These are phyloP conservation scores for Climacteris rufus DNA, from an alignment of 2,113 vertebrate species.

Conservation along the genomic window DNA sequence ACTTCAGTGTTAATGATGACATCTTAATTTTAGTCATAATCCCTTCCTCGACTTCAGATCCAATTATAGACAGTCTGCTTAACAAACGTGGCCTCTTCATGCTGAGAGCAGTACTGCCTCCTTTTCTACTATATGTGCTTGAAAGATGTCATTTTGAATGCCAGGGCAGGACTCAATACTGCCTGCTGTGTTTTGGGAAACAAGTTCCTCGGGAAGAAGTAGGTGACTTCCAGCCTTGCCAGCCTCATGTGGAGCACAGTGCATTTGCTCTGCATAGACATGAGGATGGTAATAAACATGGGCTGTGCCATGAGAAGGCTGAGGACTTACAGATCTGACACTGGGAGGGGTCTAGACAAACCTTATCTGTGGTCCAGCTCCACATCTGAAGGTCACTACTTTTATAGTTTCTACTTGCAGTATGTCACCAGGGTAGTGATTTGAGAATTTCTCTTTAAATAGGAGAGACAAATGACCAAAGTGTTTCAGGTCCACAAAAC, in stretches of 20 bases:
- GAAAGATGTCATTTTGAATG: neutral
- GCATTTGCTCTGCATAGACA: neutral
- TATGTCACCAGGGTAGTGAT: neutral
- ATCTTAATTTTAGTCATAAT: neutral
- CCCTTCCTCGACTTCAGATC: neutral
- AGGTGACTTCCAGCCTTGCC: neutral
- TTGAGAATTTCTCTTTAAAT: neutral
- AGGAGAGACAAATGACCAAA: neutral
- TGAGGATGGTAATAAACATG: neutral
- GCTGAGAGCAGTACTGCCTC: neutral
- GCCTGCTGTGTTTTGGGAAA: neutral
- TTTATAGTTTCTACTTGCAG: neutral
- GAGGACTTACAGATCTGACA: neutral
- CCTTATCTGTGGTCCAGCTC: neutral
- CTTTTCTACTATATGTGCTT: neutral
- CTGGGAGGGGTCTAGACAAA: neutral
- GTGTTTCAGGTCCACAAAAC: neutral
- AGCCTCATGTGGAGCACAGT: accelerated
- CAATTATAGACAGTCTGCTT: neutral
- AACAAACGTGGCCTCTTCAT: neutral
- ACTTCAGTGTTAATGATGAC: neutral
- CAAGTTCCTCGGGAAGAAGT: neutral
- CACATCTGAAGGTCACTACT: neutral
- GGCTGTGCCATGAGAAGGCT: neutral
- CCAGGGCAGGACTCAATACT: neutral